Evolutionary conservation across 2,113 vertebrate species (phyloP).

Genomic region (Brienomyrus brachyistius): DNA sequence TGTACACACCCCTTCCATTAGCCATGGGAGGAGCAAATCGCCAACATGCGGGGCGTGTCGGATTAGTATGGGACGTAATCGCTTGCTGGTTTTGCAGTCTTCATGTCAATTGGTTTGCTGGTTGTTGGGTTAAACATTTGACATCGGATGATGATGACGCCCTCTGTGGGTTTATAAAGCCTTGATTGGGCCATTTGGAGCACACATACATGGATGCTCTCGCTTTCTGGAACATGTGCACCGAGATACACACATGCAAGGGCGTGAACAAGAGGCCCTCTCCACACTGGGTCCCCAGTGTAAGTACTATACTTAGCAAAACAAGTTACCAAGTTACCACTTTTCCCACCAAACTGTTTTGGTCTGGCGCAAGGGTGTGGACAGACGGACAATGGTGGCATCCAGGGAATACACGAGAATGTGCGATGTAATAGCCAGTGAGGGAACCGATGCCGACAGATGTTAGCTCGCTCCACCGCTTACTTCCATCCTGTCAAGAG

Average conservation of each 20-base stretch:
- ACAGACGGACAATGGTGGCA: background rate
- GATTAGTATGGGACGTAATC: background rate
- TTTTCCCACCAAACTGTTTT: background rate
- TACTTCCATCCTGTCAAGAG: slow-evolving; percentile 10
- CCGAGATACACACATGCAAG: background rate
- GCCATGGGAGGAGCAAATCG: background rate
- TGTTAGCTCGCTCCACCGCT: slow-evolving; percentile 13
- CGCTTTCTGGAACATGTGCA: background rate
- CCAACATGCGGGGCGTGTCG: background rate
- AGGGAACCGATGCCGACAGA: background rate
- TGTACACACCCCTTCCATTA: background rate
- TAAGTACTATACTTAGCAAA: background rate
- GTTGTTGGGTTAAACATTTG: background rate
- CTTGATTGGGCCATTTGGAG: background rate
- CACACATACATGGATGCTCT: background rate
- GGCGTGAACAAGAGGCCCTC: background rate
- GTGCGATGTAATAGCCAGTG: background rate
- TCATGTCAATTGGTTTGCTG: background rate
- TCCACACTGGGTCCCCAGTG: background rate
- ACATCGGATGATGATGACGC: background rate
- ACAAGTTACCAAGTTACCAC: background rate
- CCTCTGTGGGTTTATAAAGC: background rate
- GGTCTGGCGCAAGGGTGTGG: background rate
- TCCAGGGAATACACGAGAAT: background rate
- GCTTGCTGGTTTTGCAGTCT: background rate